Conservation (phyloP, 2,113 vertebrate species). For the Corynorhinus townsendii region DNA sequence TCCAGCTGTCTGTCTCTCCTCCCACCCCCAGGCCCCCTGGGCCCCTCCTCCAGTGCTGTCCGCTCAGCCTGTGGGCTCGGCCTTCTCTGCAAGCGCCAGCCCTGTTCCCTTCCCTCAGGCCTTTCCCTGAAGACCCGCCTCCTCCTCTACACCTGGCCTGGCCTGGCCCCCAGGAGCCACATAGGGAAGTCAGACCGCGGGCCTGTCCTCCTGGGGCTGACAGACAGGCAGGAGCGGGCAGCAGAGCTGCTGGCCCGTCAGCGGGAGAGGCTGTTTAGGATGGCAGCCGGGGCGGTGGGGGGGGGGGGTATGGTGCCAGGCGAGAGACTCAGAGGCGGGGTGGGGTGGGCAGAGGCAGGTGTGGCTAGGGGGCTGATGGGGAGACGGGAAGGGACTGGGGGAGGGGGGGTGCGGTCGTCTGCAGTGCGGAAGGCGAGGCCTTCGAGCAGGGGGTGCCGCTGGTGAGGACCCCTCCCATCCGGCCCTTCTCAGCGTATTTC, state of each 20-base stretch:
- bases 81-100: not conserved
- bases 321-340: not conserved
- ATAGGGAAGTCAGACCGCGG: not conserved
- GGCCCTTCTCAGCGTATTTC: not conserved
- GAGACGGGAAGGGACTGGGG: not conserved
- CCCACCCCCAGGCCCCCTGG: not conserved
- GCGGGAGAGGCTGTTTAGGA: not conserved
- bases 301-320: not conserved
- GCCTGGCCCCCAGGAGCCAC: not conserved
- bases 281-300: not conserved
- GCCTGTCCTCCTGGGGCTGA: not conserved
- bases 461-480: not conserved
- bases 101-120: not conserved
- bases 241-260: not conserved
- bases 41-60: not conserved
- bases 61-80: not conserved
- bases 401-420: not conserved
- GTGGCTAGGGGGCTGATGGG: too few relatives aligned
- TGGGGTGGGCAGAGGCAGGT: not conserved
- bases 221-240: not conserved
- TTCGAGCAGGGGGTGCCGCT: not conserved
- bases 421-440: not conserved
- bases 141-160: not conserved
- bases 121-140: not conserved
- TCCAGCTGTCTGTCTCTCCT: not conserved